These are phyloP conservation scores for Ceratitis capitata DNA, from an alignment of 1,140 invertebrate species.

Conservation along the genomic window DNA sequence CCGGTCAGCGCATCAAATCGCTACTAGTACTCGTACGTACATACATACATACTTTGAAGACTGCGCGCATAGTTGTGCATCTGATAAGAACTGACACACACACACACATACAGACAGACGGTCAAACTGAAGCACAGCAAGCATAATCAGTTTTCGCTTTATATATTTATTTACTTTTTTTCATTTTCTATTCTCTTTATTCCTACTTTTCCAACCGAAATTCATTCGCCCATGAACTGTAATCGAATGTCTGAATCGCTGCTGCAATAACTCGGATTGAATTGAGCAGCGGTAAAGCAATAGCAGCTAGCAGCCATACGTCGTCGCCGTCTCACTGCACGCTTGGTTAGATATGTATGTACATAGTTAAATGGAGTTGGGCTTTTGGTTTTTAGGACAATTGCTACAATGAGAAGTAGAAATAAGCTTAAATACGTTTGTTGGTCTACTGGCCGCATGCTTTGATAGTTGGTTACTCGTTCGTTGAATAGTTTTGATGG, in stretches of 20 bases:
- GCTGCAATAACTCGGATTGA: slow-evolving; percentile 17
- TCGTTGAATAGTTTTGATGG: not conserved
- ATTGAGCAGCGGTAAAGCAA: not conserved
- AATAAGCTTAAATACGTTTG: no score
- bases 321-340: no score
- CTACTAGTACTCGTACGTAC: no score
- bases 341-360: slow-evolving; percentile 12
- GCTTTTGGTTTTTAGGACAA: not conserved
- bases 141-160: no score
- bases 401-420: not conserved
- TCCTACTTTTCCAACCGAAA: not conserved
- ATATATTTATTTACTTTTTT: no score
- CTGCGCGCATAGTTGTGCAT: not conserved
- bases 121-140: no score
- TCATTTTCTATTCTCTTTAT: no score
- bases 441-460: not conserved
- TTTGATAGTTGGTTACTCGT: not conserved
- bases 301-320: no score
- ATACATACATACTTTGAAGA: no score
- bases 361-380: not conserved
- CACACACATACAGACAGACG: not conserved
- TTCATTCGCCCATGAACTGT: slow-evolving; percentile 19
- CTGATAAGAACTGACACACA: not conserved
- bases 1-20: slow-evolving; percentile 8
- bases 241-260: slow-evolving; percentile 17